These are phyloP conservation scores for Liolophura sinensis DNA, from an alignment of 1,140 invertebrate genomes.

Conservation along the genomic window DNA sequence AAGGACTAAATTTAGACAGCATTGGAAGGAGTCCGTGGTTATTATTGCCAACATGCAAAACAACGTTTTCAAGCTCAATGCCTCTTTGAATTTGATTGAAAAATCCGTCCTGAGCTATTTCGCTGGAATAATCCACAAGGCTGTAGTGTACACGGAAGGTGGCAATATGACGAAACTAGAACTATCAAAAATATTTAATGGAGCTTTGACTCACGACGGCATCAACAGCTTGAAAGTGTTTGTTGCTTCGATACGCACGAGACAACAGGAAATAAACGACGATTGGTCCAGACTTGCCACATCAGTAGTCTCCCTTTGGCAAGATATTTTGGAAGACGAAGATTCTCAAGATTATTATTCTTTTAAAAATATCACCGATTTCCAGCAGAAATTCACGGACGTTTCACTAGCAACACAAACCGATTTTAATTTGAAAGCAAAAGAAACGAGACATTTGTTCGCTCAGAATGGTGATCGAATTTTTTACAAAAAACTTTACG, in stretches of 20 bases:
- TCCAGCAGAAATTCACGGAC: too few species aligned
- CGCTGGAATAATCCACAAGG: conserved; percentile 7
- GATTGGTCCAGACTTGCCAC: conserved; percentile 22
- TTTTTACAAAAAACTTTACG: too few species aligned
- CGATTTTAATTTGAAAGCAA: too few species aligned
- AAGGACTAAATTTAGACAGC: conserved; percentile 16
- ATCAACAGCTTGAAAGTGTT: conserved; percentile 26
- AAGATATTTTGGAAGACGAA: conserved; percentile 29
- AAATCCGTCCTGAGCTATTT: conserved; percentile 14
- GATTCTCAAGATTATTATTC: conserved; percentile 37
- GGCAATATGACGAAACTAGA: conserved; percentile 18
- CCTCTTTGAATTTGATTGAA: conserved; percentile 14
- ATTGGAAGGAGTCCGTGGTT: conserved; percentile 16
- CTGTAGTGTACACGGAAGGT: conserved; percentile 22
- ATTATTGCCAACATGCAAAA: conserved; percentile 15
- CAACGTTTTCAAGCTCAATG: conserved; percentile 19
- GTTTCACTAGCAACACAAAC: too few species aligned
- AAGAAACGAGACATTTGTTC: too few species aligned
- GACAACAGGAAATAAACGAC: conserved; percentile 36
- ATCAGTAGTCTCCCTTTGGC: conserved; percentile 28
- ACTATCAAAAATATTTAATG: conserved; percentile 24
- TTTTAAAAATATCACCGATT: conserved; percentile 1
- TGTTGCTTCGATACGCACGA: conserved; percentile 33
- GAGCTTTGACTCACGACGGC: conserved; percentile 19
- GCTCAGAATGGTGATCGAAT: too few species aligned